Evolutionary conservation across 2,888 invertebrate species (phyloP).

Genomic region (Melanostoma scalare): DNA sequence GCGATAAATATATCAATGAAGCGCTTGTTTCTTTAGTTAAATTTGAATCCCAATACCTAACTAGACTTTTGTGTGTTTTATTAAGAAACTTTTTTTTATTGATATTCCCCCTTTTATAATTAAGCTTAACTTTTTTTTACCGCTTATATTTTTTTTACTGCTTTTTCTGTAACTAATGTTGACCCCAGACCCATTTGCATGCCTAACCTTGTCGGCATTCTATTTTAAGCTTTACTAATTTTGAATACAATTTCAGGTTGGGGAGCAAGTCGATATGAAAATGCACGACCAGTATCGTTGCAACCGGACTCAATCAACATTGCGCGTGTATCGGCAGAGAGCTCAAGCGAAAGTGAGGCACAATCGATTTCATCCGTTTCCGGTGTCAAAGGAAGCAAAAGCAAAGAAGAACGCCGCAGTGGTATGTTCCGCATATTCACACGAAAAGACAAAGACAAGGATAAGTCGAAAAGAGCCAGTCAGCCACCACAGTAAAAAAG

Average conservation of each 20-base stretch:
- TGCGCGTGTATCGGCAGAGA: slow-evolving; percentile 80
- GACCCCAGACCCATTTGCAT: slow-evolving; percentile 4
- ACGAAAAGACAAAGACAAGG: slow-evolving; percentile 80
- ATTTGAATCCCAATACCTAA: not conserved
- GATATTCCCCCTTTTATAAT: not conserved
- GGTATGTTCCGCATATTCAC: slow-evolving; percentile 82
- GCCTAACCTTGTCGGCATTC: not conserved
- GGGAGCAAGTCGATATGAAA: slow-evolving; percentile 81
- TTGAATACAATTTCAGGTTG: slow-evolving; percentile 77
- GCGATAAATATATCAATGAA: slow-evolving; percentile 39
- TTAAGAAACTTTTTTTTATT: not conserved
- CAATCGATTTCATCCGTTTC: slow-evolving; percentile 81
- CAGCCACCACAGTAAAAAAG: slow-evolving; percentile 77
- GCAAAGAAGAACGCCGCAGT: slow-evolving; percentile 80
- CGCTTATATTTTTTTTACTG: slow-evolving; percentile 19
- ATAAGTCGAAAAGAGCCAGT: slow-evolving; percentile 80
- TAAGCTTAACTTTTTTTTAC: not conserved
- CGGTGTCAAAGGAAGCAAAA: slow-evolving; percentile 79
- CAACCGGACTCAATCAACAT: slow-evolving; percentile 79
- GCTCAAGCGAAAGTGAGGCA: slow-evolving; percentile 82
- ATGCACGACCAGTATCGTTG: slow-evolving; percentile 80
- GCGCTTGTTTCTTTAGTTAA: slow-evolving; percentile 34
- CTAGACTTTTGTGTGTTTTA: not conserved
- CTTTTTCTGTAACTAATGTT: slow-evolving; percentile 10
- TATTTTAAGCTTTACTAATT: not conserved